These are phyloP conservation scores for Drosophila nigrodunni DNA, from an alignment of 1,140 invertebrate genomes.

Conservation along the genomic window DNA sequence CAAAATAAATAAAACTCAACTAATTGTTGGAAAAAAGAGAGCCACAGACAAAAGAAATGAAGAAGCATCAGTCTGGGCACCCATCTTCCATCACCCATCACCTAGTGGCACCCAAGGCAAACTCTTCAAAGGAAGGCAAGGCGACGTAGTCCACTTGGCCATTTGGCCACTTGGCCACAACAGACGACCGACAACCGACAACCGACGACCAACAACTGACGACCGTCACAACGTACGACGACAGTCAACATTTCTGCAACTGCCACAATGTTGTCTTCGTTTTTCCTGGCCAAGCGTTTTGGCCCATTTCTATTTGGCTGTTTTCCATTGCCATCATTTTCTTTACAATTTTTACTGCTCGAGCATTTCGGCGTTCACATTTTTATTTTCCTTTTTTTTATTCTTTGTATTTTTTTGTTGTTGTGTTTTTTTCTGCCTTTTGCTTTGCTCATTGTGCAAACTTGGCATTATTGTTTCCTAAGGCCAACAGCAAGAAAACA, in stretches of 20 bases:
- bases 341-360: constrained; percentile 82
- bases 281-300: constrained; percentile 41
- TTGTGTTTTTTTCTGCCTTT: constrained; percentile 39
- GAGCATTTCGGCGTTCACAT: constrained; percentile 65
- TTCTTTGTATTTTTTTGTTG: background rate
- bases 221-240: constrained; percentile 30
- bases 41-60: constrained; percentile 47
- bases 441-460: constrained; percentile 78
- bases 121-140: constrained; percentile 56
- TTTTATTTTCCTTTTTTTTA: constrained; percentile 29
- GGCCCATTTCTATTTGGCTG: constrained; percentile 67
- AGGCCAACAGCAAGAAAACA: constrained; percentile 79
- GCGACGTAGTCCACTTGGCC: constrained; percentile 58
- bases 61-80: constrained; percentile 46
- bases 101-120: constrained; percentile 50
- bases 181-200: background rate
- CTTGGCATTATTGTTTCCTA: constrained; percentile 83
- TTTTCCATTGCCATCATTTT: constrained; percentile 45
- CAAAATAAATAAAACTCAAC: constrained; percentile 84
- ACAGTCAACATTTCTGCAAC: constrained; percentile 80
- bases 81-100: too few relatives aligned
- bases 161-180: constrained; percentile 39
- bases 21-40: constrained; percentile 77
- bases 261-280: constrained; percentile 80
- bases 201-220: background rate